Conservation (phyloP, 2,888 invertebrate species). For the Tinea semifulvella region DNA sequence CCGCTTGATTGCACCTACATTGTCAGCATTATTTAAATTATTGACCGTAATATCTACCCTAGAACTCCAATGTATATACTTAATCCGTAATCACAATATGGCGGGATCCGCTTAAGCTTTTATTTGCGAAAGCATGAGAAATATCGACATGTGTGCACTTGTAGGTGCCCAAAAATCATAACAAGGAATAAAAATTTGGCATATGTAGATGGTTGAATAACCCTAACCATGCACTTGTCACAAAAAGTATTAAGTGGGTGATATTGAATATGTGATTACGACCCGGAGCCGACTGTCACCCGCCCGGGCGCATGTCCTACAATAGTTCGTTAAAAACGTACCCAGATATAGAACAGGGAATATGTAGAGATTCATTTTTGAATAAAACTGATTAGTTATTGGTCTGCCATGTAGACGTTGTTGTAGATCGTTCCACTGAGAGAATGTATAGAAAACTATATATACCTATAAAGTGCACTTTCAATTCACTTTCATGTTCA, state of each 20-base stretch:
- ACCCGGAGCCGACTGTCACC: constrained; percentile 24
- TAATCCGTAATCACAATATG: constrained; percentile 4
- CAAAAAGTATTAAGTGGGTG: constrained; percentile 44
- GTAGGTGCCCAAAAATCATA: constrained; percentile 3
- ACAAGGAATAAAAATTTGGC: constrained; percentile 31
- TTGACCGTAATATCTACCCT: too few species aligned
- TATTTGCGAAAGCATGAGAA: constrained; percentile 12
- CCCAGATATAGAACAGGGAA: constrained; percentile 24
- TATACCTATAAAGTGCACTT: too few species aligned
- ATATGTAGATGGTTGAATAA: constrained; percentile 30
- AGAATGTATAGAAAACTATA: too few species aligned
- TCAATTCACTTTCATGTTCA: too few species aligned
- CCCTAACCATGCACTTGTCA: constrained; percentile 39
- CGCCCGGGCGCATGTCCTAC: constrained; percentile 23
- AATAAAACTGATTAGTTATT: too few species aligned
- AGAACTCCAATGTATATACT: background rate
- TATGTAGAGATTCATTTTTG: constrained; percentile 23
- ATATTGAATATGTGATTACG: constrained; percentile 57
- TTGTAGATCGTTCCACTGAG: too few species aligned
- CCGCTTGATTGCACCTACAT: background rate
- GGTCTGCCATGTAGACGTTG: too few species aligned
- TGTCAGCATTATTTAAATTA: background rate
- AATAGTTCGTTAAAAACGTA: constrained; percentile 48
- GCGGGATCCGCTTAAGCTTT: background rate
- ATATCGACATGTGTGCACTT: constrained; percentile 15